A percentile compares a stretch with the other conserved stretches of the same genome.
These are phyloP conservation scores for Yponomeuta plumbellus DNA, from an alignment of 2,888 invertebrate species.

Conservation along the genomic window DNA sequence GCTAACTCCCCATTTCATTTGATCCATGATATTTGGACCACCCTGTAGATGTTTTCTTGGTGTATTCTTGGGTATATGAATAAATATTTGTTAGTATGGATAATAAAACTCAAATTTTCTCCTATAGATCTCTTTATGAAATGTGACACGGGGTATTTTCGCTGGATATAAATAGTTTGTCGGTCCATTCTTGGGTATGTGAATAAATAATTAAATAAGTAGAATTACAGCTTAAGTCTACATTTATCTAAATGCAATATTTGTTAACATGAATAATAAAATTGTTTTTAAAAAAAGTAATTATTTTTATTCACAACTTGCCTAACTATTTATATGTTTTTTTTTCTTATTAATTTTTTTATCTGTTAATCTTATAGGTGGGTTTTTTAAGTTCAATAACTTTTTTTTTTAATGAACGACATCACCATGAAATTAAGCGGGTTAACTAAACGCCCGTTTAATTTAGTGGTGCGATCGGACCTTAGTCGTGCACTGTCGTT, in stretches of 20 bases:
- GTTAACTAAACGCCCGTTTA: slow-evolving; percentile 21
- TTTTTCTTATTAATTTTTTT: neutral
- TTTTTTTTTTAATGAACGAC: slow-evolving; percentile 17
- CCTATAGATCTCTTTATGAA: too few species aligned
- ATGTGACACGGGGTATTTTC: too few species aligned
- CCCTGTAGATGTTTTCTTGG: too few species aligned
- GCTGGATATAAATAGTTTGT: neutral
- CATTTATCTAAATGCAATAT: slow-evolving; percentile 1
- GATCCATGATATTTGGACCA: too few species aligned
- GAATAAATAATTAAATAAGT: neutral
- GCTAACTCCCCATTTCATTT: too few species aligned
- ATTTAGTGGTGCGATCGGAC: slow-evolving; percentile 19
- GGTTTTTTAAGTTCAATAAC: slow-evolving; percentile 24
- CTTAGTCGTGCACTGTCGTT: slow-evolving; percentile 47
- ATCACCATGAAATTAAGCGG: neutral
- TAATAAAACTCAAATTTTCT: too few species aligned
- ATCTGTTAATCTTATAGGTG: slow-evolving; percentile 18
- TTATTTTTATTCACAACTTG: neutral
- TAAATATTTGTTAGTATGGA: too few species aligned
- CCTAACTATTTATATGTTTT: neutral
- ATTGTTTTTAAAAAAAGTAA: neutral
- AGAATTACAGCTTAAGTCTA: neutral
- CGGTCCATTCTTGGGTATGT: neutral
- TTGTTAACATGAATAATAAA: slow-evolving; percentile 3
- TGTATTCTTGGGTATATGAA: too few species aligned